Conservation (phyloP, 2,888 invertebrate genomes). For the Argyresthia goedartella region DNA sequence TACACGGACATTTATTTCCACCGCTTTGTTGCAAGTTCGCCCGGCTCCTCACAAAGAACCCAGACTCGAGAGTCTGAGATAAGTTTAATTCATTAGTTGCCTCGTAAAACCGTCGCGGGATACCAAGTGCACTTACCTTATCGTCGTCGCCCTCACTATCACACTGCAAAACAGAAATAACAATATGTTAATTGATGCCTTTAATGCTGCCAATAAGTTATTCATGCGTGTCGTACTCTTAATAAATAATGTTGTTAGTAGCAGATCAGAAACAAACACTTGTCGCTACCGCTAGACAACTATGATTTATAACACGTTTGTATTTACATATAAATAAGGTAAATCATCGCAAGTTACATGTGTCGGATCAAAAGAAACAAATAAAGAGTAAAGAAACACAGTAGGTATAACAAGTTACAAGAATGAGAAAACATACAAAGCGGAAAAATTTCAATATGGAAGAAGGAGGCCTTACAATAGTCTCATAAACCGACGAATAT, state of each 20-base stretch:
- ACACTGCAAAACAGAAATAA: slow-evolving; percentile 81
- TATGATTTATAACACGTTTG: background rate
- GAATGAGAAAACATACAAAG: slow-evolving; percentile 1
- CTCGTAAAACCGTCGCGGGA: slow-evolving; percentile 11
- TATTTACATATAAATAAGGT: background rate
- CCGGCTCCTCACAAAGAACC: slow-evolving; percentile 36
- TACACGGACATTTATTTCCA: slow-evolving; percentile 63
- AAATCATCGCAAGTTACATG: slow-evolving; percentile 1
- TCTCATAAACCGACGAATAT: slow-evolving; percentile 54
- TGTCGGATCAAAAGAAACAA: background rate
- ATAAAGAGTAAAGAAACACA: too few relatives aligned
- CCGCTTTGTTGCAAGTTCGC: slow-evolving; percentile 55
- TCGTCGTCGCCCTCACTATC: slow-evolving; percentile 94
- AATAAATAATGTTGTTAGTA: background rate
- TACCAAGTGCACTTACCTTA: slow-evolving; percentile 77
- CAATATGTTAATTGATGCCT: slow-evolving; percentile 9
- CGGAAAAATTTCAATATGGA: slow-evolving; percentile 4
- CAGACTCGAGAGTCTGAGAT: slow-evolving; percentile 22
- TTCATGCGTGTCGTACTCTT: background rate
- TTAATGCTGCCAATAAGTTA: background rate
- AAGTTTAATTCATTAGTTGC: slow-evolving; percentile 53
- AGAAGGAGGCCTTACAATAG: slow-evolving; percentile 29
- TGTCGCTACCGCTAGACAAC: slow-evolving; percentile 2
- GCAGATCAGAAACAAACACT: background rate
- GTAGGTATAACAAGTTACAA: background rate